Base-by-base conservation (phyloP, 2,113 vertebrate species). In the Phasianus colchicus region DNA sequence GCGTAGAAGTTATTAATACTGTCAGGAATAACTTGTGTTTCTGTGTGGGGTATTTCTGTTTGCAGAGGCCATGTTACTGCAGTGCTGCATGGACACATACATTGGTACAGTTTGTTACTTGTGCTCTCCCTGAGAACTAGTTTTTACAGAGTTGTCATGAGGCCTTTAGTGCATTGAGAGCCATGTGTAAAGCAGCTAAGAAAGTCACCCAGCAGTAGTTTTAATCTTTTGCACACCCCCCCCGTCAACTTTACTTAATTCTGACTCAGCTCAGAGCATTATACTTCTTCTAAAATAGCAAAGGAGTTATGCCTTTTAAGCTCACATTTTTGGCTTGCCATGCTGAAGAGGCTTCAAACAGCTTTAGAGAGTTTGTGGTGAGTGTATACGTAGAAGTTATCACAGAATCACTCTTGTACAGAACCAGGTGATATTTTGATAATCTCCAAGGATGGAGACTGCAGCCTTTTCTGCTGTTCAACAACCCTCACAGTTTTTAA, bases 71-170 rank as follows among this genome's bases (percentile, higher is more conserved):
- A 43, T 21, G 19, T 15, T 30, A 21, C 8, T 13, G 0, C 4
- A 7, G 14, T 4, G 30, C 34, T 19, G 52, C 1, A 0, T 4
- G 2, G 36, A n/a, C 30, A 0, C 16, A 30, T 24, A 2, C 24
- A 3, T 15, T 11, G 36, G 45, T 61, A 4, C 65, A 10, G 40
- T 34, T 38, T 86, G 42, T 27, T 50, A 2, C 30, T n/a, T 19
- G 25, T 21, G 45, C 18, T n/a, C 30, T 65, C 42, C 45, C n/a
- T 42, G 9, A 5, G 4, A 36, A n/a, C 54, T 24, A 13, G 34
- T 57, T 78, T 16, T 15, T 32, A 20, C 34, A 11, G 52, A n/a
- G 60, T 19, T 38, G 2, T 15, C 5, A 0, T 5, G 40, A 48
- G 32, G 10, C 3, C 2, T 32, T 27, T 14, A 57, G 19, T 25